A percentile compares a stretch with the other conserved stretches of the same genome.
Conservation (phyloP, 2,113 vertebrate species). For the Gymnocephalus cernua region DNA sequence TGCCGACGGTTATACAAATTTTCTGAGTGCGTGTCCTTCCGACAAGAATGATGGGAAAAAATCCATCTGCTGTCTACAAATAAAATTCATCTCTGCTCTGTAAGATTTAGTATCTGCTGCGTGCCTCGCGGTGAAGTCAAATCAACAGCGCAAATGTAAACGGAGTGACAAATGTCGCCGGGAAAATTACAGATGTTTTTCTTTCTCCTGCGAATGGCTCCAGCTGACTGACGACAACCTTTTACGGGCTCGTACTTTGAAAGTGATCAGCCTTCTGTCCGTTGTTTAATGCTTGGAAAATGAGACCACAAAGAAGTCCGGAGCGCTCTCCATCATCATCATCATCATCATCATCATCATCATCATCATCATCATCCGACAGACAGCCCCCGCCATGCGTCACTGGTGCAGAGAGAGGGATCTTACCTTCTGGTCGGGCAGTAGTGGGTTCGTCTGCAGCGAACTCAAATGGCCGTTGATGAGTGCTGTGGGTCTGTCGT, state of each 20-base stretch:
- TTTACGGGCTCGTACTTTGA: conserved; percentile 38
- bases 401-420: conserved; percentile 21
- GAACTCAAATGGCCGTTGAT: conserved; percentile 99
- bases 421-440: conserved; percentile 99
- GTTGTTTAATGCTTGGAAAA: conserved; percentile 12
- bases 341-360: background rate
- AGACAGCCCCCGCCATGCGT: background rate
- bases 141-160: conserved; percentile 96
- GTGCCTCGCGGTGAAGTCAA: conserved; percentile 91
- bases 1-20: conserved; percentile 58
- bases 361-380: background rate
- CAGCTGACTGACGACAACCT: conserved; percentile 55
- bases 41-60: conserved; percentile 93
- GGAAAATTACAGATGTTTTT: conserved; percentile 89
- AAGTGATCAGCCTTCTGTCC: background rate
- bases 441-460: conserved; percentile 99
- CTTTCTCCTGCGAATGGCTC: conserved; percentile 52
- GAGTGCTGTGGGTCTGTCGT: conserved; percentile 99
- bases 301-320: conserved; percentile 11
- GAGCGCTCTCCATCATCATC: background rate
- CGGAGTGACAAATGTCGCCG: conserved; percentile 93
- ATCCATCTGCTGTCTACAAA: conserved; percentile 95
- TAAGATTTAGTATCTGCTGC: conserved; percentile 95
- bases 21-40: conserved; percentile 79
- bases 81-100: conserved; percentile 97